phyloP scores from a whole-genome alignment of 1,140 invertebrate genomes.

The silkworm (Bombyx mori) region DNA sequence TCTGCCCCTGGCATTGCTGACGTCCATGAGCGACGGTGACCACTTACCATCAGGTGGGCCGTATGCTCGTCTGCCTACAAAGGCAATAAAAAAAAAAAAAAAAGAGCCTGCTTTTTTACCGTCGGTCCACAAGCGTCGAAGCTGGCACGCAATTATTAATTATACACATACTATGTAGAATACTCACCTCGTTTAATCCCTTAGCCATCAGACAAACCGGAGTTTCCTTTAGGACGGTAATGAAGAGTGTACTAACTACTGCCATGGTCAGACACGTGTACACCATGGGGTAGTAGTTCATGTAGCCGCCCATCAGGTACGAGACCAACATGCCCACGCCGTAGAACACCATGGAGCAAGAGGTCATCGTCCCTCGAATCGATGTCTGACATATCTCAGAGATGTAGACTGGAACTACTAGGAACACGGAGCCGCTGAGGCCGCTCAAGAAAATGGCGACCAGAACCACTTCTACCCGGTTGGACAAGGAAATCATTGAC shows the following conservation, averaged over 20 bases:
- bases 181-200: conserved; percentile 33
- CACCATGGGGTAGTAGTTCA: conserved; percentile 35
- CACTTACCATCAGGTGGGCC: too few species aligned
- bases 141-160: too few species aligned
- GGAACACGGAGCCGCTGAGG: conserved; percentile 20
- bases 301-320: conserved; percentile 28
- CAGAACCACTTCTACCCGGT: conserved; percentile 33
- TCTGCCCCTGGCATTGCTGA: too few species aligned
- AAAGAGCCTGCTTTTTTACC: too few species aligned
- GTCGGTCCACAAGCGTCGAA: too few species aligned
- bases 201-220: conserved; percentile 35
- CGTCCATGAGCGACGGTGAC: too few species aligned
- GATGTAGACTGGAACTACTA: conserved; percentile 33
- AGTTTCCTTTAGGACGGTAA: conserved; percentile 34
- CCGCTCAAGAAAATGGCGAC: conserved; percentile 36
- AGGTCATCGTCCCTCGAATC: conserved; percentile 38
- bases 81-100: too few species aligned
- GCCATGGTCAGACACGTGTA: conserved; percentile 27
- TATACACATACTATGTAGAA: background rate
- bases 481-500: conserved; percentile 18
- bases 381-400: conserved; percentile 43
- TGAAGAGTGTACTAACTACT: conserved; percentile 12
- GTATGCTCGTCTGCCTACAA: too few species aligned
- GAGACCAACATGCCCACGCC: conserved; percentile 36
- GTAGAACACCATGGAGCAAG: conserved; percentile 32